Conservation (phyloP, 2,888 invertebrate genomes). For the Aethes cnicana region DNA sequence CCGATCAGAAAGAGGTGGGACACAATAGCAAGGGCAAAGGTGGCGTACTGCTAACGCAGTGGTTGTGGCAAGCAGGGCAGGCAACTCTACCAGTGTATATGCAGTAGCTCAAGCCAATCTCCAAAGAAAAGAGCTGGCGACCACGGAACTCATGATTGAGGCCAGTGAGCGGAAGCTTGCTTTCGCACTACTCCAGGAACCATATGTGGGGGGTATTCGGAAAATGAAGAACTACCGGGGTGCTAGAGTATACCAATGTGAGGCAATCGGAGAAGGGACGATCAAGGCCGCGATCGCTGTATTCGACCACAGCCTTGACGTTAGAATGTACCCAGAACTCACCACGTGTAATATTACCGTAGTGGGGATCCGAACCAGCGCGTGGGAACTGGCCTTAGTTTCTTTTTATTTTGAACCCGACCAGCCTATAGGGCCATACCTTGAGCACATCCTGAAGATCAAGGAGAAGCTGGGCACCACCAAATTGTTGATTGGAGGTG, state of each 20-base stretch:
- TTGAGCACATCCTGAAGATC: not conserved
- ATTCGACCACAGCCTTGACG: not conserved
- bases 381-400: not conserved
- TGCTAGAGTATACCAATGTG: not conserved
- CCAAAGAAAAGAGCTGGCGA: conserved; percentile 14
- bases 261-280: not conserved
- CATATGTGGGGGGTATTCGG: conserved; percentile 3
- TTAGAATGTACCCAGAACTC: conserved; percentile 15
- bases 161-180: not conserved
- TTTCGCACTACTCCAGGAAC: conserved; percentile 12
- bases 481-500: conserved; percentile 6
- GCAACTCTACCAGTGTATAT: too few relatives aligned
- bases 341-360: not conserved
- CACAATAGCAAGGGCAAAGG: not conserved
- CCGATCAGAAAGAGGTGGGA: not conserved
- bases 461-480: not conserved
- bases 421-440: conserved; percentile 2
- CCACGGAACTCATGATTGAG: conserved; percentile 8
- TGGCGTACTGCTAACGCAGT: not conserved
- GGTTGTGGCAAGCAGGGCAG: too few relatives aligned
- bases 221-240: not conserved
- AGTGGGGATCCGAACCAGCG: not conserved
- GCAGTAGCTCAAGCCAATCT: conserved; percentile 16
- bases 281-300: not conserved
- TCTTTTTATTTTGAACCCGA: conserved; percentile 11